Evolutionary conservation across 2,888 invertebrate species (phyloP).

Genomic region (Catocala fraxini): DNA sequence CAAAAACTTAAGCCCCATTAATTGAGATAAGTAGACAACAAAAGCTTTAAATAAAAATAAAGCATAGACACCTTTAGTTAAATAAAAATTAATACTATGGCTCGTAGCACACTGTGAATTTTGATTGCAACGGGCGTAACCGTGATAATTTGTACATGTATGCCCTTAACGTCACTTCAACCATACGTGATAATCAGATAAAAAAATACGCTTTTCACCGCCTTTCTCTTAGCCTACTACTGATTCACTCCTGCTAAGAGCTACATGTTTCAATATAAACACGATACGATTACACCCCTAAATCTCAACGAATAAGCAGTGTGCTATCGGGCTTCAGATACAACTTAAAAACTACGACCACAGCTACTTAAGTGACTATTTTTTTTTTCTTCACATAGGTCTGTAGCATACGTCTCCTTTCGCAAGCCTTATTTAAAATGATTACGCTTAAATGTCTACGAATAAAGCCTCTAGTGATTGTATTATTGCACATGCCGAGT

Average conservation of each 20-base stretch:
- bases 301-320: background rate
- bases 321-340: background rate
- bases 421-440: slow-evolving; percentile 32
- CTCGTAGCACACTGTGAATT: background rate
- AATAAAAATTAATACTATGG: slow-evolving; percentile 13
- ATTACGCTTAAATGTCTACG: slow-evolving; percentile 38
- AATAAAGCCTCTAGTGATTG: slow-evolving; percentile 38
- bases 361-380: slow-evolving; percentile 12
- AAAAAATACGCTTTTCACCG: too few species aligned
- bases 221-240: too few species aligned
- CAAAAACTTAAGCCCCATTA: slow-evolving; percentile 17
- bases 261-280: too few species aligned
- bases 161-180: too few species aligned
- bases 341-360: background rate
- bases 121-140: background rate
- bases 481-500: slow-evolving; percentile 22
- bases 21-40: slow-evolving; percentile 31
- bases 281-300: too few species aligned
- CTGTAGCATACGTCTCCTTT: background rate
- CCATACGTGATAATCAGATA: too few species aligned
- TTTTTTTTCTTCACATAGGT: slow-evolving; percentile 3
- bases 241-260: too few species aligned
- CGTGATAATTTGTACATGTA: too few species aligned
- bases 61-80: slow-evolving; percentile 33
- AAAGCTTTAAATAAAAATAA: slow-evolving; percentile 38